Conservation (phyloP, 2,113 vertebrate species). For the Jacana jacana region DNA sequence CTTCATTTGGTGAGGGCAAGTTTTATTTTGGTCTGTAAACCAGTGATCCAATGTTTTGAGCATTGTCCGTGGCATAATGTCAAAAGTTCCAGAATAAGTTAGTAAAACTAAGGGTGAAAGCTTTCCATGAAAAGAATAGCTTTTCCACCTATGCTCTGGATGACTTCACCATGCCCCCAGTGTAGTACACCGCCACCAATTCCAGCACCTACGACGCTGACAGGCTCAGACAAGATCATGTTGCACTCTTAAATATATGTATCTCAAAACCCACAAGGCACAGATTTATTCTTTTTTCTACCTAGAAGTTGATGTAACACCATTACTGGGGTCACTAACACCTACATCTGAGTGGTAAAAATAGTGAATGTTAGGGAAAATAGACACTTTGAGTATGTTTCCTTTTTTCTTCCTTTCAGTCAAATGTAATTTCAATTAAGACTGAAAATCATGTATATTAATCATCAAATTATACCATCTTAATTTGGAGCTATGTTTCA, state of each 20-base stretch:
- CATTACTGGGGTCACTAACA: background rate
- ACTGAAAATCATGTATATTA: background rate
- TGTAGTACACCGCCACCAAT: fast-evolving
- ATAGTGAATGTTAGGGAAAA: background rate
- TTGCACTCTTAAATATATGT: background rate
- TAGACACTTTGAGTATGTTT: background rate
- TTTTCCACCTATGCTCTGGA: background rate
- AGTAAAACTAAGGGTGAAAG: background rate
- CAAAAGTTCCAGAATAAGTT: background rate
- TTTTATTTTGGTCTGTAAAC: background rate
- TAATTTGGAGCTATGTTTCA: background rate
- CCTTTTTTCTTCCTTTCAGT: background rate
- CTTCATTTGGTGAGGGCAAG: background rate
- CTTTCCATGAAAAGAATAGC: background rate
- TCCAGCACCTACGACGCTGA: background rate
- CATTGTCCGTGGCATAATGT: background rate
- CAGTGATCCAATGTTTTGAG: background rate
- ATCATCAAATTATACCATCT: background rate
- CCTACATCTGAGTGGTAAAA: background rate
- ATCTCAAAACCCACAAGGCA: background rate
- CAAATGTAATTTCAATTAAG: background rate
- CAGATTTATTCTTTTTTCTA: background rate
- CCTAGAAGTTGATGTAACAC: background rate
- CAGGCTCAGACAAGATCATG: fast-evolving
- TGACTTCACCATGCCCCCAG: background rate